Conservation (phyloP, 2,888 invertebrate species). For the Drosophila subquinaria region DNA sequence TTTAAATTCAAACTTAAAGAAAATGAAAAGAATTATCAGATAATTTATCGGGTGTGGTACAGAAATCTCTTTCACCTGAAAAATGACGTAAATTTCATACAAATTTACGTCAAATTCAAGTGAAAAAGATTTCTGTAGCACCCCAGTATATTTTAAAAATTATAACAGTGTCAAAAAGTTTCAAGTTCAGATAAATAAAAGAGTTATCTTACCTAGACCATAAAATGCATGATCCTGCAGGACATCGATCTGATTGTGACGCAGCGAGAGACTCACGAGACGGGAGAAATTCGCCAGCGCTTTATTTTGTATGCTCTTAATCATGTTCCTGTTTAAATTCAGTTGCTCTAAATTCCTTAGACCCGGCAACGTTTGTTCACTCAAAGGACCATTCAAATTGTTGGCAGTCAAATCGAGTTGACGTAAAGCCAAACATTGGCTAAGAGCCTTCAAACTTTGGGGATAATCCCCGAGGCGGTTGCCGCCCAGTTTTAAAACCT, state of each 20-base stretch:
- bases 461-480: constrained; percentile 89
- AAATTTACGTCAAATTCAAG: too few species aligned
- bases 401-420: constrained; percentile 93
- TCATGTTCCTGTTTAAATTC: constrained; percentile 91
- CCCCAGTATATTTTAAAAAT: too few species aligned
- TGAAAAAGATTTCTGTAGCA: too few species aligned
- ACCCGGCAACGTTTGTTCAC: constrained; percentile 89
- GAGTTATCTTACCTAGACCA: constrained; percentile 86
- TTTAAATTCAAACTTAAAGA: too few species aligned
- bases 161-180: too few species aligned
- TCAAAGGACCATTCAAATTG: constrained; percentile 90
- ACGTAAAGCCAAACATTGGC: constrained; percentile 83
- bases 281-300: constrained; percentile 90
- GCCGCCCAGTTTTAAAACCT: constrained; percentile 90
- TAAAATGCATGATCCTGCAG: constrained; percentile 94
- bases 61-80: too few species aligned
- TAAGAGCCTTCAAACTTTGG: constrained; percentile 81
- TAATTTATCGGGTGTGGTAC: too few species aligned
- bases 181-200: too few species aligned
- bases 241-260: constrained; percentile 94
- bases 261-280: constrained; percentile 90
- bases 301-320: constrained; percentile 92
- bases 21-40: too few species aligned
- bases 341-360: constrained; percentile 89
- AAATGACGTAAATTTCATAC: too few species aligned